Percentiles rank a stretch among this genome's conserved stretches.
Evolutionary conservation across 1,140 invertebrate species (phyloP).

Genomic region (Ceratitis capitata): DNA sequence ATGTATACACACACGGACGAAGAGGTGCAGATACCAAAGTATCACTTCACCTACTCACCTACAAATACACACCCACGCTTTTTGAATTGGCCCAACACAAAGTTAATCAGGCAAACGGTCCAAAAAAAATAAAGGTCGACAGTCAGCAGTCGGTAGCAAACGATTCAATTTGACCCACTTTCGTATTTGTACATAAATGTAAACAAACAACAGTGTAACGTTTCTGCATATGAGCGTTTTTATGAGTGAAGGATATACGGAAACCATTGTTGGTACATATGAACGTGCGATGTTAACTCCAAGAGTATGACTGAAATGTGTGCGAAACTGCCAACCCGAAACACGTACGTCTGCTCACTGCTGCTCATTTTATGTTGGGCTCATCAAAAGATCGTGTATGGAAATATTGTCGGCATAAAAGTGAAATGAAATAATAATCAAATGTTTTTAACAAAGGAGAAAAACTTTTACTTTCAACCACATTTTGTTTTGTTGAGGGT

Average conservation of each 20-base stretch:
- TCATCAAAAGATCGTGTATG: background rate
- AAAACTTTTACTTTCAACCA: no score
- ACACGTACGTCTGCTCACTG: background rate
- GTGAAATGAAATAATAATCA: background rate
- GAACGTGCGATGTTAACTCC: background rate
- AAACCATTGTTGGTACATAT: background rate
- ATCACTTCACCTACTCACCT: conserved; percentile 16
- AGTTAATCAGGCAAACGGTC: conserved; percentile 6
- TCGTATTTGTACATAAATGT: background rate
- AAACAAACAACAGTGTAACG: background rate
- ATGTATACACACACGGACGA: background rate
- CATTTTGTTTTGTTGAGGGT: no score
- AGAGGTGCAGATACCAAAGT: background rate
- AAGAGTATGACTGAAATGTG: background rate
- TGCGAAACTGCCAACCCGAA: background rate
- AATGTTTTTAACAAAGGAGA: no score
- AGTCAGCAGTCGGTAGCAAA: background rate
- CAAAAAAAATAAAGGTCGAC: background rate
- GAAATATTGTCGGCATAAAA: background rate
- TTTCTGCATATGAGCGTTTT: background rate
- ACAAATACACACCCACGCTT: no score
- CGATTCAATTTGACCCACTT: conserved; percentile 7
- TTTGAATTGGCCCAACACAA: background rate
- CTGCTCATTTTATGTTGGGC: background rate
- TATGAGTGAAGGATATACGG: background rate